phyloP scores from a whole-genome alignment of 2,888 invertebrate species.

The Acanthacorydalis orientalis region DNA sequence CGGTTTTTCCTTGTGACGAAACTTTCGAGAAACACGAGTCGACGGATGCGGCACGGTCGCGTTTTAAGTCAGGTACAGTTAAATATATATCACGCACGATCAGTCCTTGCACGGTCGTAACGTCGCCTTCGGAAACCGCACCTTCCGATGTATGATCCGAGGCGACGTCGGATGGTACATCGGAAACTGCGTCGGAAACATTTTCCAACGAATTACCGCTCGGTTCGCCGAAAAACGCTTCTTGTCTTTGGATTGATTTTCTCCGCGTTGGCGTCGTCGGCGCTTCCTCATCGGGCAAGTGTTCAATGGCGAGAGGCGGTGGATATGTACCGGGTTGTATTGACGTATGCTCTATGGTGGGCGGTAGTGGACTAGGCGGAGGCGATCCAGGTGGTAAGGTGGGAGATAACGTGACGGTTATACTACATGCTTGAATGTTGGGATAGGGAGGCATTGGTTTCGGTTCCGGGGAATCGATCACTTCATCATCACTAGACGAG shows the following conservation, averaged over 20 bases:
- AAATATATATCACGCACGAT: slow-evolving; percentile 57
- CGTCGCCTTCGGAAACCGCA: slow-evolving; percentile 18
- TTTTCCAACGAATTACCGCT: slow-evolving; percentile 55
- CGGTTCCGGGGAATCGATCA: slow-evolving; percentile 10
- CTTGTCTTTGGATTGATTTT: slow-evolving; percentile 64
- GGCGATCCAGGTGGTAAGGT: slow-evolving; percentile 32
- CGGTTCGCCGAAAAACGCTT: slow-evolving; percentile 64
- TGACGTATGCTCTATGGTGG: slow-evolving; percentile 14
- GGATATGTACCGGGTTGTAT: neutral
- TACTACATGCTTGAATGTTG: slow-evolving; percentile 26
- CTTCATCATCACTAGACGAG: slow-evolving; percentile 26
- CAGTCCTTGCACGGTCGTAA: slow-evolving; percentile 12
- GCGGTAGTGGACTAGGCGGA: slow-evolving; percentile 25
- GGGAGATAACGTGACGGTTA: slow-evolving; percentile 46
- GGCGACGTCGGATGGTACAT: slow-evolving; percentile 15
- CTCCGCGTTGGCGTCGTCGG: slow-evolving; percentile 30
- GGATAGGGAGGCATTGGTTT: slow-evolving; percentile 17
- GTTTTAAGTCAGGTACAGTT: slow-evolving; percentile 65
- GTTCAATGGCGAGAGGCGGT: slow-evolving; percentile 31
- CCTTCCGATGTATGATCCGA: slow-evolving; percentile 26
- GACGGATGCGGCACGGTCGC: slow-evolving; percentile 75
- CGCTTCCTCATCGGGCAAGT: slow-evolving; percentile 28
- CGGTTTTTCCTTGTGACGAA: slow-evolving; percentile 51
- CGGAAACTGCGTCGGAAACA: slow-evolving; percentile 33
- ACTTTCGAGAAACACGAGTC: slow-evolving; percentile 74